Percentiles rank a stretch among this genome's conserved stretches.
These are phyloP conservation scores for Silurus asotus DNA, from an alignment of 2,113 vertebrate genomes.

Conservation along the genomic window DNA sequence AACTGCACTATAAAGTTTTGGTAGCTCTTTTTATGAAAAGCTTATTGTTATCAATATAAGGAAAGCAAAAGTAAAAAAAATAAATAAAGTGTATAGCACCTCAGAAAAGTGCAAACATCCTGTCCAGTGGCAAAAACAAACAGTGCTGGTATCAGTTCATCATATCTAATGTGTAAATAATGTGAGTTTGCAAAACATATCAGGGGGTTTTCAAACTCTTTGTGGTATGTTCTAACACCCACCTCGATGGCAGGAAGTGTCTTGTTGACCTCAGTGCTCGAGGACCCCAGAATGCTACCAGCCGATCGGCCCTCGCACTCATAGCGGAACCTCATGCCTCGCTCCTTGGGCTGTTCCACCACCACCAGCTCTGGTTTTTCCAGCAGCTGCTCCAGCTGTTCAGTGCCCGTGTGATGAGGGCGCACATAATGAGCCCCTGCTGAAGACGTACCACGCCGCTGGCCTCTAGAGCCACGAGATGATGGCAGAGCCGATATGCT, in stretches of 20 bases:
- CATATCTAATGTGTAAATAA: too few species aligned
- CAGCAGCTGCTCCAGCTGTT: slow-evolving; percentile 66
- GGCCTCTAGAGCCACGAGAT: not conserved
- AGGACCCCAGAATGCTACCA: slow-evolving; percentile 86
- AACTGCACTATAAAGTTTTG: too few species aligned
- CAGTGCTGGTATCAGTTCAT: too few species aligned
- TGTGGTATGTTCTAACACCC: slow-evolving; percentile 10
- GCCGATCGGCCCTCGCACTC: slow-evolving; percentile 90
- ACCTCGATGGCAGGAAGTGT: slow-evolving; percentile 86
- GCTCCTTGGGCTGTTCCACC: slow-evolving; percentile 88
- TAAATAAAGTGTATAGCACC: too few species aligned
- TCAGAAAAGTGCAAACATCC: too few species aligned
- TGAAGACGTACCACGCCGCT: slow-evolving; percentile 22
- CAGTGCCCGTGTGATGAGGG: slow-evolving; percentile 42
- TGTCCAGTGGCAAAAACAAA: too few species aligned
- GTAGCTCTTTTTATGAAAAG: too few species aligned
- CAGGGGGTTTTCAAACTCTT: too few species aligned
- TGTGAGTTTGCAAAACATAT: too few species aligned
- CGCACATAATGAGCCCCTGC: not conserved
- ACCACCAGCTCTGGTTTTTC: slow-evolving; percentile 78
- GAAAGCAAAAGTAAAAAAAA: too few species aligned
- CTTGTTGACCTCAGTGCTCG: slow-evolving; percentile 84
- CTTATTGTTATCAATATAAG: too few species aligned
- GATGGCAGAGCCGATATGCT: slow-evolving; percentile 33
- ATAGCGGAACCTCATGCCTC: slow-evolving; percentile 92